Evolutionary conservation across 2,113 vertebrate species (phyloP).

Genomic region (Syngnathus scovelli): DNA sequence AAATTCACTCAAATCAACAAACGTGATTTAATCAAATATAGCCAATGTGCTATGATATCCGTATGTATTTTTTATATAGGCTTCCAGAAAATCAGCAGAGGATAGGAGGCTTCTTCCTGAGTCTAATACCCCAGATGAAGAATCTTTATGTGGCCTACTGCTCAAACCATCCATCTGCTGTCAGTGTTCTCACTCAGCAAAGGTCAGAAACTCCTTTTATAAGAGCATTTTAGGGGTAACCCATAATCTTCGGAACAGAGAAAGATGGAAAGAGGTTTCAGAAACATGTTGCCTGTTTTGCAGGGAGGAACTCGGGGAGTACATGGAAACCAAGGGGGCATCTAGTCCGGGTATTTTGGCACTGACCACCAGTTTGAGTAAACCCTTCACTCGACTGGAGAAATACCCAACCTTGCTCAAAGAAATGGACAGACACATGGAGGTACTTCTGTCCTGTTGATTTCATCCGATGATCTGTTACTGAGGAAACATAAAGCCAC

Average conservation of each 20-base stretch:
- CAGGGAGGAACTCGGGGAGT: slow-evolving; percentile 91
- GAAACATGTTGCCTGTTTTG: not conserved
- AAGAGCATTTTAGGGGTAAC: not conserved
- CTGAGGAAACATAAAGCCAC: not conserved
- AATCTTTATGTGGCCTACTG: slow-evolving; percentile 85
- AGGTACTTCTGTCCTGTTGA: slow-evolving; percentile 57
- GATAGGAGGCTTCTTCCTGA: slow-evolving; percentile 90
- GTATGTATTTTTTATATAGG: slow-evolving; percentile 53
- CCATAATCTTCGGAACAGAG: not conserved
- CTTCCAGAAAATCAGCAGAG: slow-evolving; percentile 88
- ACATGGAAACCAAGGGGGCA: slow-evolving; percentile 93
- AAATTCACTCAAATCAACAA: not conserved
- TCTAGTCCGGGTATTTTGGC: slow-evolving; percentile 84
- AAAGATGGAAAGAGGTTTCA: not conserved
- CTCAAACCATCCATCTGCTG: slow-evolving; percentile 91
- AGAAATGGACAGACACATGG: slow-evolving; percentile 96
- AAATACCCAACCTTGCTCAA: slow-evolving; percentile 91
- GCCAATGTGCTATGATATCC: not conserved
- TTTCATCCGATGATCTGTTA: not conserved
- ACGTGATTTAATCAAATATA: not conserved
- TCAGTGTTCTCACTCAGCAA: slow-evolving; percentile 90
- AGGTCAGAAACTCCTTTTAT: slow-evolving; percentile 63
- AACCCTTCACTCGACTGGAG: slow-evolving; percentile 93
- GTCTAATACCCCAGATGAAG: slow-evolving; percentile 86
- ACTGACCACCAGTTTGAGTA: slow-evolving; percentile 92